Percentiles rank a stretch among this genome's conserved stretches.
Evolutionary conservation across 2,888 invertebrate species (phyloP).

Genomic region (Tetrapedia diversipes): DNA sequence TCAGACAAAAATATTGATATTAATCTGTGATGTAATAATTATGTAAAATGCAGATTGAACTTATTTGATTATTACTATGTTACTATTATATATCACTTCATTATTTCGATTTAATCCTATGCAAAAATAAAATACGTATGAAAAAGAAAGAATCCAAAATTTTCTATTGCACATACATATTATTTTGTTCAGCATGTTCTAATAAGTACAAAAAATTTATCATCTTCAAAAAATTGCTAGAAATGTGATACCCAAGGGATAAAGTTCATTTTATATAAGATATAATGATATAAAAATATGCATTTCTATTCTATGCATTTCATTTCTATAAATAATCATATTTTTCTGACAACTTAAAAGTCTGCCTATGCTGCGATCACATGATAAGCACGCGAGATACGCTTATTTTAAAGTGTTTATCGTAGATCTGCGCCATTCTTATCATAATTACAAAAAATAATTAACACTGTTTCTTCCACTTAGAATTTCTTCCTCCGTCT

Average conservation of each 20-base stretch:
- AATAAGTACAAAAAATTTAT: background rate
- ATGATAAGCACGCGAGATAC: conserved; percentile 44
- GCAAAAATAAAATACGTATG: background rate
- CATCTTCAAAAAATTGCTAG: background rate
- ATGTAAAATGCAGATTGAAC: background rate
- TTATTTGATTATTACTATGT: background rate
- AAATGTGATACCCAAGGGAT: background rate
- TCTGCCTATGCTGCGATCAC: conserved; percentile 46
- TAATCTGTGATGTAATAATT: conserved; percentile 18
- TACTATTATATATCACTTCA: background rate
- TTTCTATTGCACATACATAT: no score
- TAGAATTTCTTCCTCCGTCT: conserved; percentile 32
- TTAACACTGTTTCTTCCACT: background rate
- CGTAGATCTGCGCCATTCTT: background rate
- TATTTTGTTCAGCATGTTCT: background rate
- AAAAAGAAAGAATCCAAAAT: background rate
- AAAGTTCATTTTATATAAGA: conserved; percentile 1
- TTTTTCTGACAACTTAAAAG: conserved; percentile 5
- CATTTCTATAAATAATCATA: background rate
- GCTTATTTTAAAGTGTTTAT: conserved; percentile 36
- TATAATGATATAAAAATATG: background rate
- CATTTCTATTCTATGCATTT: background rate
- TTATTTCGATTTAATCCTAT: background rate
- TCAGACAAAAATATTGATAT: background rate
- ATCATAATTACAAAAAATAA: conserved; percentile 41